Evolutionary conservation across 2,888 invertebrate species (phyloP).

Genomic region (Malthinus flaveolus): DNA sequence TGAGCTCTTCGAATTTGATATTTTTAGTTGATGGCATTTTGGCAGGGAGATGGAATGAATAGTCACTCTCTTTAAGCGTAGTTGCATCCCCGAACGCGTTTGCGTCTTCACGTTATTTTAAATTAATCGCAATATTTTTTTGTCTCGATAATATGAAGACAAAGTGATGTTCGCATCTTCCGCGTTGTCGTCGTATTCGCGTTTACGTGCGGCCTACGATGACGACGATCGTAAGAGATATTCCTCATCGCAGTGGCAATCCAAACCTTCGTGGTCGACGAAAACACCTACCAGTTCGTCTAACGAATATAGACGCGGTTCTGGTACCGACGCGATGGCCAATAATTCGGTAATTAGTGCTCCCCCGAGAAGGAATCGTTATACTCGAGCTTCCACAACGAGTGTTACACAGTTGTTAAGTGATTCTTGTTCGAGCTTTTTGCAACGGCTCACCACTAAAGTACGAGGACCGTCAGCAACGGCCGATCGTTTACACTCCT

Average conservation of each 20-base stretch:
- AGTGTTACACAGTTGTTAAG: slow-evolving; percentile 85
- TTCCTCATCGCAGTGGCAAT: slow-evolving; percentile 30
- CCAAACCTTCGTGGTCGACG: slow-evolving; percentile 29
- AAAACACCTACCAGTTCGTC: slow-evolving; percentile 31
- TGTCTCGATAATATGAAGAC: slow-evolving; percentile 14
- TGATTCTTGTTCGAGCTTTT: slow-evolving; percentile 83
- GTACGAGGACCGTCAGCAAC: slow-evolving; percentile 73
- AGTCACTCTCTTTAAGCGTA: slow-evolving; percentile 36
- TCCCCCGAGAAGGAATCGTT: slow-evolving; percentile 65
- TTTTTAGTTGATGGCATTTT: slow-evolving; percentile 71
- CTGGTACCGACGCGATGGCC: slow-evolving; percentile 37
- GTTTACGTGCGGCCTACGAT: slow-evolving; percentile 48
- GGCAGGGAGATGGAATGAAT: slow-evolving; percentile 53
- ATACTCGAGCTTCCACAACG: slow-evolving; percentile 76
- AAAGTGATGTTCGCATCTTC: slow-evolving; percentile 35
- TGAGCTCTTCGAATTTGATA: slow-evolving; percentile 48
- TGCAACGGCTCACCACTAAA: slow-evolving; percentile 76
- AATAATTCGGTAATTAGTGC: slow-evolving; percentile 46
- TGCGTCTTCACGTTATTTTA: slow-evolving; percentile 38
- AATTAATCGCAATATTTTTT: slow-evolving; percentile 10
- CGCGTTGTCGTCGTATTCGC: slow-evolving; percentile 45
- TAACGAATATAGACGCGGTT: slow-evolving; percentile 30
- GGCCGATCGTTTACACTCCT: slow-evolving; percentile 18
- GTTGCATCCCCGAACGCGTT: slow-evolving; percentile 43
- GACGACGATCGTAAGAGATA: slow-evolving; percentile 39